Base-by-base conservation (phyloP, 64 coral and sea anemone genomes). In the Actinia tenebrosa region DNA sequence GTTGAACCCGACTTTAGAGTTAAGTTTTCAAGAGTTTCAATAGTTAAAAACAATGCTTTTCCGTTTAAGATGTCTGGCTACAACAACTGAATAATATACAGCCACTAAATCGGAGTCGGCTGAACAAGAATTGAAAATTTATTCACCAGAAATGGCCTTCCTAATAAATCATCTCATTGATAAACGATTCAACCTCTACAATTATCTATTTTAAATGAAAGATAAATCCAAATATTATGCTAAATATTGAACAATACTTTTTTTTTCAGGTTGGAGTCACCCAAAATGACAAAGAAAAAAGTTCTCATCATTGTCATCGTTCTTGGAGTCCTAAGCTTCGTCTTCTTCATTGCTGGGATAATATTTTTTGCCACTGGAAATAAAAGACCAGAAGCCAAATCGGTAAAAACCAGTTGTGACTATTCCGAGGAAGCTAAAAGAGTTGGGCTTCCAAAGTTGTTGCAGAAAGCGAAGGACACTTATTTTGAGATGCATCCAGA, bases 391-490 rank as follows among this genome's bases (percentile, higher is more conserved):
- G 69, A 75, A 42, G 25, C 19, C 9, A 45, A 81, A 17, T 8
- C 44, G 8, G 79, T 23, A 2, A 17, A 46, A 47, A n/a, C 20
- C 30, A n/a, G 20, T 26, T 94, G 93, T 56, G 78, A 81, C 10
- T 95, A 87, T 58, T 92, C 93, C 7, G 43, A 87, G 10, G 93
- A 95, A 44, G 93, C 93, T 25, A 86, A 83, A 43, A 81, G 89
- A 66, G 84, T 89, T 45, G 64, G 64, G 9, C 87, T 95, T 18
- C 82, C 79, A 10, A 83, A 91, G 2, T 91, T 95, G 14, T 45
- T 95, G 10, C 43, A 89, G 47, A 92, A 87, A 95, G 83, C 84
- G 27, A 86, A 95, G 72, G 63, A 91, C 46, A 91, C 53, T 60
- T 95, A 86, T 27, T 95, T 63, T 9, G 63, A 89, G 4, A 71